Evolutionary conservation across 2,113 vertebrate genomes (phyloP).

Genomic region (Microcebus tavaratra): DNA sequence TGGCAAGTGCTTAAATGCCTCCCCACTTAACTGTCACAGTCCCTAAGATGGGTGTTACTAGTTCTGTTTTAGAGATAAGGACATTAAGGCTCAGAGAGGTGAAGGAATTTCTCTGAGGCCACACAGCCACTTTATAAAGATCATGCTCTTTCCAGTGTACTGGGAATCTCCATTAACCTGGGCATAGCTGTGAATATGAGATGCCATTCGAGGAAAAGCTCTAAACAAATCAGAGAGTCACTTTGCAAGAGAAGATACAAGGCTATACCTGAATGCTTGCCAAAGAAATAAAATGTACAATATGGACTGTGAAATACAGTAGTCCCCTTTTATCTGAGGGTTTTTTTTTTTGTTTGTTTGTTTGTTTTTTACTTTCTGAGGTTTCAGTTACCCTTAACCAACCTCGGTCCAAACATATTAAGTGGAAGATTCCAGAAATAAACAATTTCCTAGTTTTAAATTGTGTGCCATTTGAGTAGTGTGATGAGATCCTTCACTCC

Average conservation of each 20-base stretch:
- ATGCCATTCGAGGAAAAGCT: neutral
- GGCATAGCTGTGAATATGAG: neutral
- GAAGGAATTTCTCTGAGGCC: neutral
- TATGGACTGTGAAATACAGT: neutral
- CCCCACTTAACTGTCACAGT: neutral
- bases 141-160: neutral
- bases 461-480: neutral
- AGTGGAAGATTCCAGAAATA: neutral
- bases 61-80: neutral
- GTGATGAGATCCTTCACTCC: neutral
- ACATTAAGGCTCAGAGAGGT: neutral
- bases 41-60: neutral
- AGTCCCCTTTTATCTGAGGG: neutral
- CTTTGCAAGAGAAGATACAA: neutral
- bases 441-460: neutral
- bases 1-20: neutral
- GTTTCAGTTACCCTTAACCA: neutral
- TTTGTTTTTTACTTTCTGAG: neutral
- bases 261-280: neutral
- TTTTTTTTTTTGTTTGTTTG: no score
- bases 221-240: neutral
- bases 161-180: neutral
- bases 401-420: neutral
- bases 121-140: neutral
- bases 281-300: neutral